A percentile compares a stretch with the other conserved stretches of the same genome.
phyloP scores from a whole-genome alignment of 2,797 vertebrate genomes.

The Avahi laniger region DNA sequence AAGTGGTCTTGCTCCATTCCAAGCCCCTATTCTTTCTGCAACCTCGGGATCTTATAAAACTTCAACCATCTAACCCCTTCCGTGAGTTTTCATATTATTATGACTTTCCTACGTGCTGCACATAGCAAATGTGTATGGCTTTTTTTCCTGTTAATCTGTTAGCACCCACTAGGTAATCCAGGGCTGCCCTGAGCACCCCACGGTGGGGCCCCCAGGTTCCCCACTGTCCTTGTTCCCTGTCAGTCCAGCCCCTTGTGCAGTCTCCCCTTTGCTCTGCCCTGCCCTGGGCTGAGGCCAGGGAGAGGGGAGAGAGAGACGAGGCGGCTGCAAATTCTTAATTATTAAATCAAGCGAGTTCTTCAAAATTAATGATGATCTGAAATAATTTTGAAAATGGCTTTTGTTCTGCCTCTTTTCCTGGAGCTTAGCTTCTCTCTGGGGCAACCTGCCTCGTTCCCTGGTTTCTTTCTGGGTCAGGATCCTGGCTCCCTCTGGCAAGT shows the following conservation, averaged over 20 bases:
- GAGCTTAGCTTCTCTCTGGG: not conserved
- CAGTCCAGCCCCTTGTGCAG: fast-evolving
- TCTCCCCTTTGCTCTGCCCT: not conserved
- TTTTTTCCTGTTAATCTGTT: not conserved
- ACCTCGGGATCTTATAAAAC: not conserved
- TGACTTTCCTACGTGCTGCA: not conserved
- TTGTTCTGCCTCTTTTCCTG: too few species aligned
- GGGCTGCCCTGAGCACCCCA: not conserved
- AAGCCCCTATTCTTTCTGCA: not conserved
- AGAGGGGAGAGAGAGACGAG: fast-evolving
- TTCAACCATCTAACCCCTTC: not conserved
- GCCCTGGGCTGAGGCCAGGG: not conserved
- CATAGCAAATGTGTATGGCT: too few species aligned
- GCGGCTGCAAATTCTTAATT: not conserved
- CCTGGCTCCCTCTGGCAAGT: not conserved
- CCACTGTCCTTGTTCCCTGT: not conserved
- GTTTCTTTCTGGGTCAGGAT: not conserved
- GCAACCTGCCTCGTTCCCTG: too few species aligned
- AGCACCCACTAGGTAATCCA: fast-evolving
- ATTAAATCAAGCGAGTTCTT: not conserved
- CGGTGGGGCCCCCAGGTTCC: not conserved
- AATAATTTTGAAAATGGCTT: not conserved
- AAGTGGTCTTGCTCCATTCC: not conserved
- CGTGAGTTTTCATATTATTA: not conserved
- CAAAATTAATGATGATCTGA: not conserved